Conservation (phyloP, 1,140 invertebrate genomes). For the Eriosoma lanigerum region DNA sequence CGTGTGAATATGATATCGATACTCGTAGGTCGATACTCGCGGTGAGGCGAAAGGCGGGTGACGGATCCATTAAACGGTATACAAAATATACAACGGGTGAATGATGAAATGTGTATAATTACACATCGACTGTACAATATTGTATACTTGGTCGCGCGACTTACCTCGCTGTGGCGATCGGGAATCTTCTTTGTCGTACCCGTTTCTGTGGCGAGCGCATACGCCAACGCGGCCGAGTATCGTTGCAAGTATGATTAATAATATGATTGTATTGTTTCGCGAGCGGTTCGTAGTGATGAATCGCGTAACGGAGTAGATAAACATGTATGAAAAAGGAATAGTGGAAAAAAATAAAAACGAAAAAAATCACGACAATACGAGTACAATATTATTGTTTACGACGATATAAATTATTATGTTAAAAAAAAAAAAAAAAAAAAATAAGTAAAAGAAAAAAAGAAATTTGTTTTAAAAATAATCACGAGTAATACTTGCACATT, state of each 20-base stretch:
- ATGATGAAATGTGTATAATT: too few relatives aligned
- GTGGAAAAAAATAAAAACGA: background rate
- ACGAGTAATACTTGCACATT: too few relatives aligned
- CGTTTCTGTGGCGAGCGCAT: conserved; percentile 18
- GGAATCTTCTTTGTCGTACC: conserved; percentile 22
- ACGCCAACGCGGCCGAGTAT: conserved; percentile 26
- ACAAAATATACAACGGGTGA: too few relatives aligned
- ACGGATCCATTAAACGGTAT: too few relatives aligned
- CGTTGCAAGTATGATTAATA: background rate
- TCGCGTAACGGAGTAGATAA: too few relatives aligned
- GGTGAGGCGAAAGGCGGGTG: too few relatives aligned
- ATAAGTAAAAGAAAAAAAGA: too few relatives aligned
- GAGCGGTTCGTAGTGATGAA: background rate
- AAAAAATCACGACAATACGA: background rate
- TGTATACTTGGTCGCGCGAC: background rate
- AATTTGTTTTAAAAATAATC: too few relatives aligned
- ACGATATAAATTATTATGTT: too few relatives aligned
- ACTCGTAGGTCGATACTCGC: too few relatives aligned
- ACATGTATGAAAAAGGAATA: background rate
- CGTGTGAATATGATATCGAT: too few relatives aligned
- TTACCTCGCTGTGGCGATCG: conserved; percentile 41
- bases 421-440: too few relatives aligned
- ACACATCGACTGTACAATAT: background rate
- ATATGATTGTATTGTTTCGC: background rate
- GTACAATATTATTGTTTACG: background rate